These are phyloP conservation scores for Hyles vespertilio DNA, from an alignment of 1,140 invertebrate species.

Conservation along the genomic window DNA sequence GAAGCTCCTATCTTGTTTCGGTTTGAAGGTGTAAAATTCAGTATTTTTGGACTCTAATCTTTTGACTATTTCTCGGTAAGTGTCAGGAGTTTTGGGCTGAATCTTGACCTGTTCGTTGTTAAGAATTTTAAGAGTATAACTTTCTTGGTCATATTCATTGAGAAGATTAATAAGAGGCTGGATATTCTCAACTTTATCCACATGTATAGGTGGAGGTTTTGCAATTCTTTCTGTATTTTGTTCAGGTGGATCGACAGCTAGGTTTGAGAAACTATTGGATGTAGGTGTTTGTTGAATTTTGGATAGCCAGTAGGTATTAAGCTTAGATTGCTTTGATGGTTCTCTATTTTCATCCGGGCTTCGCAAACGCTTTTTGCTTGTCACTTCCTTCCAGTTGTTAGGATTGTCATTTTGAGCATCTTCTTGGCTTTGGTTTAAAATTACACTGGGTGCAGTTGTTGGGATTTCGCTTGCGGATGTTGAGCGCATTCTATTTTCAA, in stretches of 20 bases:
- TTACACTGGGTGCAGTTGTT: not conserved
- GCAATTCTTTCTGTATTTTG: not conserved
- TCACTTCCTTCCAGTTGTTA: not conserved
- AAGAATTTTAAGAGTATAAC: constrained; percentile 10
- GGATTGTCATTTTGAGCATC: not conserved
- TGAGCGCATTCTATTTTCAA: constrained; percentile 2
- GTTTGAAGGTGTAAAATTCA: constrained; percentile 23
- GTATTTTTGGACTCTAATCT: constrained; percentile 4
- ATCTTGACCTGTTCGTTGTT: constrained; percentile 13
- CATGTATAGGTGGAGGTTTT: constrained; percentile 11
- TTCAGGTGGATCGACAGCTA: not conserved
- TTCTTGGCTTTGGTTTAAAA: too few relatives aligned
- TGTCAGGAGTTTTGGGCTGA: constrained; percentile 8
- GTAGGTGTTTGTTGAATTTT: constrained; percentile 3
- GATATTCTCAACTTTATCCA: constrained; percentile 9
- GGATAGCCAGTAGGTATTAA: constrained; percentile 14
- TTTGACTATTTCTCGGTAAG: constrained; percentile 6
- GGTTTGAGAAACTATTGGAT: not conserved
- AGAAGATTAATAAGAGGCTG: constrained; percentile 6
- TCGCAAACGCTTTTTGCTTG: constrained; percentile 1
- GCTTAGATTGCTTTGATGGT: constrained; percentile 9
- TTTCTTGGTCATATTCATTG: not conserved
- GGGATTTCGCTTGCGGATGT: not conserved
- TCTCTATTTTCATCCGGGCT: constrained; percentile 4
- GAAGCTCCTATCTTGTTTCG: constrained; percentile 21